A percentile compares a stretch with the other conserved stretches of the same genome.
Conservation (phyloP, 92 coral and sea anemone genomes). For the Heteractis magnifica region DNA sequence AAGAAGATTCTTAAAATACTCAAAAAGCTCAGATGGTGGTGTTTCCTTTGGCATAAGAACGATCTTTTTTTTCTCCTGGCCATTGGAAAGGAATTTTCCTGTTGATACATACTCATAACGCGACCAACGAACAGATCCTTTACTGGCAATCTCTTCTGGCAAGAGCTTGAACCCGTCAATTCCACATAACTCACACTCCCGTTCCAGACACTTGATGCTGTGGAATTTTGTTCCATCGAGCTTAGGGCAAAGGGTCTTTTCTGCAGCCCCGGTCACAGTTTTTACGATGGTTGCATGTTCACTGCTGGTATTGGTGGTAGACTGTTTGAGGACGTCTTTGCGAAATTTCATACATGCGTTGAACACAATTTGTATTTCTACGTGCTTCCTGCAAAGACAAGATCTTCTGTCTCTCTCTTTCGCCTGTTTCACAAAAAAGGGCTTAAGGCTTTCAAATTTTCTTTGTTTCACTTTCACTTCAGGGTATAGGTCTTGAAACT, state of each 20-base stretch:
- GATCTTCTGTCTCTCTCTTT: conserved; percentile 48
- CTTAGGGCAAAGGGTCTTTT: conserved; percentile 49
- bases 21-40: conserved; percentile 4
- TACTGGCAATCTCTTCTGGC: conserved; percentile 11
- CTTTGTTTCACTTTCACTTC: conserved; percentile 44
- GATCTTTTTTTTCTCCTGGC: conserved; percentile 27
- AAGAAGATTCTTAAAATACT: conserved; percentile 11
- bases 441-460: conserved; percentile 51
- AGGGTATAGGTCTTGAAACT: no score
- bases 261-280: conserved; percentile 33
- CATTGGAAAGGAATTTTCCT: conserved; percentile 20
- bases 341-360: conserved; percentile 46
- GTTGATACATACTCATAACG: conserved; percentile 31
- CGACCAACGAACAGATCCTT: conserved; percentile 8
- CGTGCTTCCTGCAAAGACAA: conserved; percentile 44
- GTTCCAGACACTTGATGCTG: conserved; percentile 19
- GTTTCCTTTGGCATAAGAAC: conserved; percentile 24
- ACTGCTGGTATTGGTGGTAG: conserved; percentile 18
- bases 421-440: conserved; percentile 53
- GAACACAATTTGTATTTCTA: conserved; percentile 44
- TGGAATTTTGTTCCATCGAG: conserved; percentile 11
- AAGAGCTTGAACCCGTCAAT: conserved; percentile 2
- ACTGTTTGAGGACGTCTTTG: conserved; percentile 5
- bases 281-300: conserved; percentile 5
- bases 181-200: conserved; percentile 23